Evolutionary conservation across 2,113 vertebrate genomes (phyloP), one percentile per base, ranked within the genome.

Genomic region (Gallinago paraguaiae): DNA sequence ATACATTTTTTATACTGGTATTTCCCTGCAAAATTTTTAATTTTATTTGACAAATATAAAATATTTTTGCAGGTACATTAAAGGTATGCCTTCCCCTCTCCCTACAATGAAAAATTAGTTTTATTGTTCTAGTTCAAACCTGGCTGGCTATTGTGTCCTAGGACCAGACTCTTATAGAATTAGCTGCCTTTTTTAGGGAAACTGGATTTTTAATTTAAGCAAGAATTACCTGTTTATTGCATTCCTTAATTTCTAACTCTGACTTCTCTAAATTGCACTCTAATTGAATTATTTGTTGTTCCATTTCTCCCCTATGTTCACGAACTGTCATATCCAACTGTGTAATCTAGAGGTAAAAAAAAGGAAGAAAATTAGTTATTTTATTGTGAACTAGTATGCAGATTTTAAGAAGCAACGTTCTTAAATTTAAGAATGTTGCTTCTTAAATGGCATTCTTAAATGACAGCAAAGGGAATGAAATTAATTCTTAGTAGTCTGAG

Each of bases 221-320:
- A 82, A 65, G 63, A 77, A 91, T 94, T 96, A 99, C 99, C 98
- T 99, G 98, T 82, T 97, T 97, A 86, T 98, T 98, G 94, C 96
- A 97, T 82, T 98, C 98, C 56, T 96, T 97, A 93, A 98, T 97
- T 97, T 99, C 98, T 27, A 97, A 82, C 87, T 99, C 98, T 60
- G 97, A 98, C 95, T 98, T 98, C 92, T 98, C 98, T 92, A 99
- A 97, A 68, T 90, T 97, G 80, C 97, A 98, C 94, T 99, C 97
- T 92, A 99, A 97, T 92, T 92, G 96, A 97, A 98, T 98, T 95
- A 99, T 98, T 97, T 98, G 98, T 96, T 98, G 98, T 88, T 99
- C 98, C 98, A 99, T 98, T 97, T 99, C 98, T 97, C 97, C 98
- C 86, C 97, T 99, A 76, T 98, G 98, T n/a, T 99, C 98, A 72